Evolutionary conservation across 2,888 invertebrate genomes (phyloP).

Genomic region (Lacanobia oleracea): DNA sequence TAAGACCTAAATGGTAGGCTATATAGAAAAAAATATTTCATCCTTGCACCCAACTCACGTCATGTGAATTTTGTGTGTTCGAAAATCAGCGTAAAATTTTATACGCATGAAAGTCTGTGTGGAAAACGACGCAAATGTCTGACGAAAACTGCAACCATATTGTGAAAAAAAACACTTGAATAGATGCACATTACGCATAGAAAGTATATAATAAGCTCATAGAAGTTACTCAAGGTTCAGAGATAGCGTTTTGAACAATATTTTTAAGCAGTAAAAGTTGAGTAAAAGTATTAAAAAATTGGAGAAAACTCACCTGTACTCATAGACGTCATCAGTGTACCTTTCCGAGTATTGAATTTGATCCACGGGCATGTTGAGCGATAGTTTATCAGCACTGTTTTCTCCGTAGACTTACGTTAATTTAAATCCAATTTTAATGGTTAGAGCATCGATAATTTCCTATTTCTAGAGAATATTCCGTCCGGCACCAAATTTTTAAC

Average conservation of each 20-base stretch:
- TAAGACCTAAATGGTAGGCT: not conserved
- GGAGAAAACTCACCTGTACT: constrained; percentile 93
- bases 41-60: not conserved
- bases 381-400: constrained; percentile 22
- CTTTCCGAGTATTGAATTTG: constrained; percentile 98
- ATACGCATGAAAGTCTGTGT: not conserved
- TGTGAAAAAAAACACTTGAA: constrained; percentile 28
- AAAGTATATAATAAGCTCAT: not conserved
- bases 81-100: not conserved
- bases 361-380: constrained; percentile 92
- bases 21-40: not conserved
- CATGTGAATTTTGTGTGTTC: not conserved
- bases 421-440: constrained; percentile 7
- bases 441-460: not conserved
- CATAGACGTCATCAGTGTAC: constrained; percentile 96
- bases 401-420: not conserved
- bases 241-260: constrained; percentile 26
- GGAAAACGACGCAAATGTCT: constrained; percentile 4
- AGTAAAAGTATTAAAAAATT: constrained; percentile 24
- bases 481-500: constrained; percentile 25
- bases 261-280: constrained; percentile 65
- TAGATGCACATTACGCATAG: not conserved
- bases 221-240: too few relatives aligned
- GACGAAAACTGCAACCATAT: constrained; percentile 42
- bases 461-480: constrained; percentile 4